Evolutionary conservation across 2,113 vertebrate genomes (phyloP).

Genomic region (Drymodes brunneopygia): DNA sequence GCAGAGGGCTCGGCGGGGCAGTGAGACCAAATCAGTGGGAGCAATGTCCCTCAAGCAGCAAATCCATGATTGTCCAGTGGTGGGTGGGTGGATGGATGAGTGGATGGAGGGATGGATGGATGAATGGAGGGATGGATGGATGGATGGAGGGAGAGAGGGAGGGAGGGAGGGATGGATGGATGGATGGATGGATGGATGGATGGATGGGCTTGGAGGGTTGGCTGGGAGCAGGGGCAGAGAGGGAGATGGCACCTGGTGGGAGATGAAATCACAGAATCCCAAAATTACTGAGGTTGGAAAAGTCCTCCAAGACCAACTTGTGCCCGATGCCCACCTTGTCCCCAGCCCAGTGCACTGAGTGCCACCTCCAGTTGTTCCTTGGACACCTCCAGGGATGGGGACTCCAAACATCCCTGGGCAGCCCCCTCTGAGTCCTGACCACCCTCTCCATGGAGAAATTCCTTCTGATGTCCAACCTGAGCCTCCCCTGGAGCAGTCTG

Average conservation of each 20-base stretch:
- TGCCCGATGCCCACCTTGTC: accelerated
- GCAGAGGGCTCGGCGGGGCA: neutral
- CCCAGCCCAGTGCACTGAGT: neutral
- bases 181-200: neutral
- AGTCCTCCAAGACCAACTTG: neutral
- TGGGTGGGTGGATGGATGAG: neutral
- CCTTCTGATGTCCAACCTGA: neutral
- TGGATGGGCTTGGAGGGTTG: neutral
- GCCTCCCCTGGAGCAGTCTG: neutral
- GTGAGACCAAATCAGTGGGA: neutral
- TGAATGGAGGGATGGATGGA: neutral
- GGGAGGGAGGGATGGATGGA: neutral
- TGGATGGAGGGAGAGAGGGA: neutral
- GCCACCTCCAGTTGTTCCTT: neutral
- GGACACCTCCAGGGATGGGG: neutral
- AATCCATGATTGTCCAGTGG: accelerated
- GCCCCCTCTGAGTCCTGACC: neutral
- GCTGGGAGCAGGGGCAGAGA: neutral
- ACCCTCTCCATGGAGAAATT: neutral
- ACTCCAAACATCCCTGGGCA: neutral
- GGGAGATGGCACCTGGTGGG: neutral
- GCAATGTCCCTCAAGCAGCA: neutral
- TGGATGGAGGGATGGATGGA: neutral
- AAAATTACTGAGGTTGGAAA: neutral
- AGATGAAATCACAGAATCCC: neutral